phyloP scores from a whole-genome alignment of 2,113 vertebrate species.

The Oncorhynchus keta region DNA sequence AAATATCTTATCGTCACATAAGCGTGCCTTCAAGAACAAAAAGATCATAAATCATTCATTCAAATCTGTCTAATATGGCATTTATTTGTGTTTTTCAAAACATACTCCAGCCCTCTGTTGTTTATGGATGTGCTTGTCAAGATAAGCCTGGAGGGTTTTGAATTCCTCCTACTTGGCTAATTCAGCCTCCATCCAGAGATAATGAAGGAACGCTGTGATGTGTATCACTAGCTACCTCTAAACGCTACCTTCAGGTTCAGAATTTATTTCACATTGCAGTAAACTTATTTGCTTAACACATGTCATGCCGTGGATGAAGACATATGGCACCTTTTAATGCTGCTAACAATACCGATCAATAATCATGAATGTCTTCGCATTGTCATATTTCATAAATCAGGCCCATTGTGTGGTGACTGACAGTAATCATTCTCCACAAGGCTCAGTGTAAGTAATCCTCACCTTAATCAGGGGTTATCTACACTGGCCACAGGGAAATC shows the following conservation, averaged over 20 bases:
- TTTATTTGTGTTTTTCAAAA: constrained; percentile 58
- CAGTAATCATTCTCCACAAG: constrained; percentile 74
- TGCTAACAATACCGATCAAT: constrained; percentile 83
- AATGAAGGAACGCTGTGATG: constrained; percentile 66
- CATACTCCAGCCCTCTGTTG: constrained; percentile 39
- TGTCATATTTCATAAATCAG: constrained; percentile 81
- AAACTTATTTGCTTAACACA: constrained; percentile 75
- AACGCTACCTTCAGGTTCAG: constrained; percentile 62
- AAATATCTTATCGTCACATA: too few species aligned
- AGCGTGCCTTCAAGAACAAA: too few species aligned
- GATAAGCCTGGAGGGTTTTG: constrained; percentile 49
- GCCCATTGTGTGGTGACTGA: constrained; percentile 69
- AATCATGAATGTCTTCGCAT: constrained; percentile 76
- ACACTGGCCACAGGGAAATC: constrained; percentile 52
- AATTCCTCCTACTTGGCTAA: constrained; percentile 67
- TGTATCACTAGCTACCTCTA: constrained; percentile 54
- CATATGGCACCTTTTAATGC: constrained; percentile 79
- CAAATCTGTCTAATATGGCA: constrained; percentile 60
- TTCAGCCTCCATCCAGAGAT: constrained; percentile 59
- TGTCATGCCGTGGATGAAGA: constrained; percentile 78
- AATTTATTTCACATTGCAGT: constrained; percentile 48
- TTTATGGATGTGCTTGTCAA: constrained; percentile 70
- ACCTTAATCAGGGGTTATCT: constrained; percentile 58
- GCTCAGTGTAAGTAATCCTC: constrained; percentile 60
- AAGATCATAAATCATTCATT: constrained; percentile 22